phyloP scores from a whole-genome alignment of 2,113 vertebrate genomes.

The Psilopogon haemacephalus region DNA sequence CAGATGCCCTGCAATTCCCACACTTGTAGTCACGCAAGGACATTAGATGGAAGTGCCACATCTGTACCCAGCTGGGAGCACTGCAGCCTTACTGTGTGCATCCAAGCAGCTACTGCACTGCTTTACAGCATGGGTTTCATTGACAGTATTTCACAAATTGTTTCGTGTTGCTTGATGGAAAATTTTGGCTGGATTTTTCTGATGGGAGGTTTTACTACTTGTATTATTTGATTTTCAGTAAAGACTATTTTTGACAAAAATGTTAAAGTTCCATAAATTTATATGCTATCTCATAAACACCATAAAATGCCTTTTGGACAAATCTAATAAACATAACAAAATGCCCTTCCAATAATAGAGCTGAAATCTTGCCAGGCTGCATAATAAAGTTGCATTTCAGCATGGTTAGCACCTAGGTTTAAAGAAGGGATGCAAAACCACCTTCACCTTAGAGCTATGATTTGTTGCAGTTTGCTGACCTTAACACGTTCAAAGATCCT shows the following conservation, averaged over 20 bases:
- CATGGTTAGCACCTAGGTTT: not conserved
- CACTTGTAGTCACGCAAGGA: not conserved
- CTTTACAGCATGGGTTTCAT: not conserved
- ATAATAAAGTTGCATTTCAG: constrained; percentile 30
- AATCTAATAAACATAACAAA: constrained; percentile 63
- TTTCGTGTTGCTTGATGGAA: not conserved
- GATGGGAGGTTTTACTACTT: constrained; percentile 14
- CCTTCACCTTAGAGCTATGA: not conserved
- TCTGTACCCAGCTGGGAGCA: not conserved
- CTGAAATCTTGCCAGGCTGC: constrained; percentile 23
- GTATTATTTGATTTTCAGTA: constrained; percentile 58
- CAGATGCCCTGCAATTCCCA: not conserved
- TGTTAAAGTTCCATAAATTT: constrained; percentile 45
- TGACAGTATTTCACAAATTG: not conserved
- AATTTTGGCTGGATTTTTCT: constrained; percentile 26
- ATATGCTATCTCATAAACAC: constrained; percentile 40
- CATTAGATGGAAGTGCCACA: not conserved
- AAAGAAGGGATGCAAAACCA: not conserved
- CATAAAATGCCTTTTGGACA: constrained; percentile 45
- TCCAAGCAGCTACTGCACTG: not conserved
- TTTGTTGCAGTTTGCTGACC: not conserved
- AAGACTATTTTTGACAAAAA: constrained; percentile 55
- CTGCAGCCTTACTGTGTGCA: not conserved
- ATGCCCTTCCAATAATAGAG: constrained; percentile 14
- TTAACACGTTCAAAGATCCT: not conserved